Evolutionary conservation across 2,797 vertebrate species (phyloP).

Genomic region (Pantherophis alleghaniensis): DNA sequence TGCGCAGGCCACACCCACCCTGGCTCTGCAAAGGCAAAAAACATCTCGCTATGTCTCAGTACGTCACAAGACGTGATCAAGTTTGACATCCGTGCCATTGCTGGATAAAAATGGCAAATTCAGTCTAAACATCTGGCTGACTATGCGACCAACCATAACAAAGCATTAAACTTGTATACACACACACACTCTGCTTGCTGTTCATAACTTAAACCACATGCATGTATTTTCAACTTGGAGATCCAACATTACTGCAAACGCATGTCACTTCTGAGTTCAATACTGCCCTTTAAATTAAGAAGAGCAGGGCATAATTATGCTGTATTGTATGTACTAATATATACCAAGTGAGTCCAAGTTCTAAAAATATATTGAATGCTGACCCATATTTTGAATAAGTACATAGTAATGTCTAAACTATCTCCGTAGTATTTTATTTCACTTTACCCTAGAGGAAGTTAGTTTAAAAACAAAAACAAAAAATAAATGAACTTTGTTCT

Average conservation of each 20-base stretch:
- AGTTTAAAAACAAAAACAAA: neutral
- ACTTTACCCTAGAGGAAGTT: constrained; percentile 13
- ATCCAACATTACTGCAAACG: neutral
- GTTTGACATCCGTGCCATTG: too few relatives aligned
- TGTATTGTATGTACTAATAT: constrained; percentile 55
- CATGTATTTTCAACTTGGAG: neutral
- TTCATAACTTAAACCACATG: neutral
- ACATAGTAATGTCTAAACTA: constrained; percentile 40
- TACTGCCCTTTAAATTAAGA: constrained; percentile 43
- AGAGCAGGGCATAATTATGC: constrained; percentile 32
- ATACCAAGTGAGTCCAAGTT: constrained; percentile 27
- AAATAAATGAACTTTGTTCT: neutral
- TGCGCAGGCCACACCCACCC: too few relatives aligned
- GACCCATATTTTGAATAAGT: constrained; percentile 50
- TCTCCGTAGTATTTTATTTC: constrained; percentile 37
- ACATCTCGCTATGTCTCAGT: too few relatives aligned
- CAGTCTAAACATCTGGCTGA: neutral
- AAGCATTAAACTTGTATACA: neutral
- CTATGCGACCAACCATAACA: neutral
- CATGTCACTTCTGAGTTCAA: constrained; percentile 45
- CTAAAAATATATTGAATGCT: constrained; percentile 52
- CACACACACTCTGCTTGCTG: neutral
- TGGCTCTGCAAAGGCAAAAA: too few relatives aligned
- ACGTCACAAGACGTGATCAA: too few relatives aligned
- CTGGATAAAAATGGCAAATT: neutral